phyloP scores from a whole-genome alignment of 2,113 vertebrate genomes.

The Anhinga rufa region DNA sequence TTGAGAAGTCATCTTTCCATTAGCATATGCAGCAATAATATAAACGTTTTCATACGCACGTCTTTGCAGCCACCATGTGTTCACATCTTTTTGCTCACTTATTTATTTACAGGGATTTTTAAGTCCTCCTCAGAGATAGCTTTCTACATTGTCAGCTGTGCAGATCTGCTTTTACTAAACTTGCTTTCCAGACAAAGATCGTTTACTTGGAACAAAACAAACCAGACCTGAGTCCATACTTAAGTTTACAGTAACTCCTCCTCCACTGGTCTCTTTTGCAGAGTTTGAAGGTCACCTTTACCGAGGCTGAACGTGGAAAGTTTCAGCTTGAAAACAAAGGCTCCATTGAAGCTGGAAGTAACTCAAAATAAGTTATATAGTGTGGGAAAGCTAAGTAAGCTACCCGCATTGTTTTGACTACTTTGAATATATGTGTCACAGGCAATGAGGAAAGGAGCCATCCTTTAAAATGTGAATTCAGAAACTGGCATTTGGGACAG shows the following conservation, averaged over 20 bases:
- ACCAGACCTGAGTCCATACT: background rate
- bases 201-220: background rate
- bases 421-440: background rate
- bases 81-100: background rate
- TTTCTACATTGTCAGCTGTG: background rate
- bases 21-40: background rate
- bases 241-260: background rate
- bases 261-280: background rate
- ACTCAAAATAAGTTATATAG: background rate
- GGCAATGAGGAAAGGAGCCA: background rate
- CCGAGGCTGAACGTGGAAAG: background rate
- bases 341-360: background rate
- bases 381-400: background rate
- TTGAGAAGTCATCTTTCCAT: background rate
- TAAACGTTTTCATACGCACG: background rate
- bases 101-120: background rate
- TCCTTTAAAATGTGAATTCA: background rate
- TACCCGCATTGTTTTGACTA: background rate
- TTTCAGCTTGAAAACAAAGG: background rate
- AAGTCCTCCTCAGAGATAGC: background rate
- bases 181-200: background rate
- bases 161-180: background rate
- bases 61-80: background rate
- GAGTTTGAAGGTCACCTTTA: background rate
- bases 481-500: background rate